phyloP scores from a whole-genome alignment of 1,140 invertebrate species.

The Notospermus geniculatus region DNA sequence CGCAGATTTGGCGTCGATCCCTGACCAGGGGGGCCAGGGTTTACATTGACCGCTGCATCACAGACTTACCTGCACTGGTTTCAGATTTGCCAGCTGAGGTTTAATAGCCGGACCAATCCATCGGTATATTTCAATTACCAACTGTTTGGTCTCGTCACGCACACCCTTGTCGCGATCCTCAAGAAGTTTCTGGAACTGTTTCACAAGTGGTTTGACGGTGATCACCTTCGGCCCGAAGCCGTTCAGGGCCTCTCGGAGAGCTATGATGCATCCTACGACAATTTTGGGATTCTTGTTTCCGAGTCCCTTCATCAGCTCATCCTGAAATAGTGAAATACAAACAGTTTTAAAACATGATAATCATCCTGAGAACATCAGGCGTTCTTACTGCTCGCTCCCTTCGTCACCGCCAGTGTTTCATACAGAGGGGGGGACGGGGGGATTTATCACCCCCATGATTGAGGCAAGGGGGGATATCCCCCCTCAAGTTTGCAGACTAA shows the following conservation, averaged over 20 bases:
- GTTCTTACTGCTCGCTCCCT: too few relatives aligned
- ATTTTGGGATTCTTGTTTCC: slow-evolving; percentile 94
- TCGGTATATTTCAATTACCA: slow-evolving; percentile 88
- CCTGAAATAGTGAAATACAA: too few relatives aligned
- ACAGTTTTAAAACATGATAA: too few relatives aligned
- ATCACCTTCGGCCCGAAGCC: slow-evolving; percentile 93
- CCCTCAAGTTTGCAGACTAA: too few relatives aligned
- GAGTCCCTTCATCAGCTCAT: slow-evolving; percentile 89
- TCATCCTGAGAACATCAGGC: too few relatives aligned
- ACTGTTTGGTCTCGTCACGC: slow-evolving; percentile 82
- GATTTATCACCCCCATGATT: too few relatives aligned
- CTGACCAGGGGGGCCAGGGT: too few relatives aligned
- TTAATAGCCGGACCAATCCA: slow-evolving; percentile 87
- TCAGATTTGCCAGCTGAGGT: slow-evolving; percentile 79
- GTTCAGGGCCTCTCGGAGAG: slow-evolving; percentile 72
- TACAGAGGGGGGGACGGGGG: too few relatives aligned
- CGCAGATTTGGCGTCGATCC: too few relatives aligned
- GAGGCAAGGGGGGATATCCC: too few relatives aligned
- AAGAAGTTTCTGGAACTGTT: slow-evolving; percentile 77
- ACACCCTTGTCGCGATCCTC: slow-evolving; percentile 91
- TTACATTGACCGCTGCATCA: too few relatives aligned
- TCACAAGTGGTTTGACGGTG: slow-evolving; percentile 83
- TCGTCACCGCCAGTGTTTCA: too few relatives aligned
- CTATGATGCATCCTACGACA: slow-evolving; percentile 77
- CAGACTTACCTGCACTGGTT: slow-evolving; percentile 78